phyloP scores from a whole-genome alignment of 2,888 invertebrate genomes.

The Matsumyia berberina region DNA sequence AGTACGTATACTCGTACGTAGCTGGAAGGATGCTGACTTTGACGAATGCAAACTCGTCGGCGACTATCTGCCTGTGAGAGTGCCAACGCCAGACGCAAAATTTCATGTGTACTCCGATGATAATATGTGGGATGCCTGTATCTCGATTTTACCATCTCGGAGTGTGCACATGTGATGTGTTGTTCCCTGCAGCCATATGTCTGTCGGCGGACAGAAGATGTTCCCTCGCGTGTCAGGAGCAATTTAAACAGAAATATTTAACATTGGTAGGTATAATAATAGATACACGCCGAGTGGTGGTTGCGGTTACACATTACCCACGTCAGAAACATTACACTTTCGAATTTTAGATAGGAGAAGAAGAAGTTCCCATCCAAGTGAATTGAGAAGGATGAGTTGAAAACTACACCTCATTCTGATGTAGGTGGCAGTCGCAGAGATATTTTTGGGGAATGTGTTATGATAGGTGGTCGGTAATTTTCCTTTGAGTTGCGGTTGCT shows the following conservation, averaged over 20 bases:
- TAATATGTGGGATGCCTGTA: constrained; percentile 38
- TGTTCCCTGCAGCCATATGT: constrained; percentile 67
- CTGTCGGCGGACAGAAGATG: constrained; percentile 68
- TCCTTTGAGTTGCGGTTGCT: constrained; percentile 24
- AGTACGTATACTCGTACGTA: constrained; percentile 9
- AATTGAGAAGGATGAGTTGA: constrained; percentile 54
- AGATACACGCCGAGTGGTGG: constrained; percentile 65
- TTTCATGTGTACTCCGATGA: constrained; percentile 11
- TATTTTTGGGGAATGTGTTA: constrained; percentile 42
- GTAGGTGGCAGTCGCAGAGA: constrained; percentile 26
- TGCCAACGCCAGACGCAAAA: constrained; percentile 37
- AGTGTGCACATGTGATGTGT: constrained; percentile 58
- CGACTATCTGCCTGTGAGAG: constrained; percentile 46
- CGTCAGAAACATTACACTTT: constrained; percentile 67
- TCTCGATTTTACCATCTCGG: constrained; percentile 24
- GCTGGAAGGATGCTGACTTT: constrained; percentile 54
- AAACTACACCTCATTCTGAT: constrained; percentile 37
- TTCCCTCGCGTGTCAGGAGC: constrained; percentile 70
- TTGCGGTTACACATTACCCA: constrained; percentile 72
- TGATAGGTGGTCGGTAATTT: constrained; percentile 32
- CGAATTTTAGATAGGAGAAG: constrained; percentile 51
- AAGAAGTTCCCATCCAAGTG: constrained; percentile 40
- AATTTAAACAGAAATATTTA: constrained; percentile 75
- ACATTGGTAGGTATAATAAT: constrained; percentile 71
- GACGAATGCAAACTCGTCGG: constrained; percentile 71